phyloP scores from a whole-genome alignment of 2,113 vertebrate species.

The Hypomesus transpacificus region DNA sequence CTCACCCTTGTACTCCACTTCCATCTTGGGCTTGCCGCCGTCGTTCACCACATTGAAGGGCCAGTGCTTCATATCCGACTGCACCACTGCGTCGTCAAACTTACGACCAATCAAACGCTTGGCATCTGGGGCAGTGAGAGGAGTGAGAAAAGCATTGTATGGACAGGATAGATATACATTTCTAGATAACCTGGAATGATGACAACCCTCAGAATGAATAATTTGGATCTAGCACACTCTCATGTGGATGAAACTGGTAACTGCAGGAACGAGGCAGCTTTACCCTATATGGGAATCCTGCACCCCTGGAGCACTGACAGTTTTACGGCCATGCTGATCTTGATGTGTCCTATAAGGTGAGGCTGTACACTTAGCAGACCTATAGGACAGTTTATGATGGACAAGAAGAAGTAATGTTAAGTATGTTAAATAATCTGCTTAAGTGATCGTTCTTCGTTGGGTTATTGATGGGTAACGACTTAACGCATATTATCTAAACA shows the following conservation, averaged over 20 bases:
- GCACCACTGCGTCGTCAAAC: slow-evolving; percentile 83
- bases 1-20: slow-evolving; percentile 88
- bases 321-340: too few species aligned
- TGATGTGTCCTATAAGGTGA: too few species aligned
- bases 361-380: too few species aligned
- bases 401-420: too few species aligned
- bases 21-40: slow-evolving; percentile 81
- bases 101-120: slow-evolving; percentile 87
- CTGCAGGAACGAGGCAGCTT: background rate
- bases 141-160: background rate
- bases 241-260: background rate
- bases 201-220: background rate
- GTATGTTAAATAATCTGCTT: too few species aligned
- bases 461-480: too few species aligned
- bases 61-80: slow-evolving; percentile 91
- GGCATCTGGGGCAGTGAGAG: slow-evolving; percentile 70
- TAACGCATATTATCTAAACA: too few species aligned
- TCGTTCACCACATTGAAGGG: slow-evolving; percentile 87
- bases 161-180: background rate
- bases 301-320: background rate
- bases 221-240: background rate
- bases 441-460: too few species aligned
- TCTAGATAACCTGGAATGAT: background rate
- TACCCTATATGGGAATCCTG: background rate
- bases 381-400: too few species aligned